phyloP scores from a whole-genome alignment of 2,113 vertebrate species.

The Silurus meridionalis region DNA sequence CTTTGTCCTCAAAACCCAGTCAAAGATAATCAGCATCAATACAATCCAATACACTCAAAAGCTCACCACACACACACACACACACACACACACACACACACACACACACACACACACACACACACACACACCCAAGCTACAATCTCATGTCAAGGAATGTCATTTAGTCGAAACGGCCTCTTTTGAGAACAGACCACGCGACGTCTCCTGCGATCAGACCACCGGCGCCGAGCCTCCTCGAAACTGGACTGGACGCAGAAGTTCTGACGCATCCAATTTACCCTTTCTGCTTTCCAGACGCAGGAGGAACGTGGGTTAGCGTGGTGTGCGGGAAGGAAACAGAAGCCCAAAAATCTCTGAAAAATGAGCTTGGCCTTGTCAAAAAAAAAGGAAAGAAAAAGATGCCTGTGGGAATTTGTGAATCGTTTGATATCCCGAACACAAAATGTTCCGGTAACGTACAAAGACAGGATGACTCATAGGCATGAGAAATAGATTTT shows the following conservation, averaged over 20 bases:
- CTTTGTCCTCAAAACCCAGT: conserved; percentile 50
- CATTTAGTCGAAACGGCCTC: conserved; percentile 41
- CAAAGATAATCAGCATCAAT: conserved; percentile 60
- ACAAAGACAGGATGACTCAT: conserved; percentile 15
- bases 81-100: conserved; percentile 35
- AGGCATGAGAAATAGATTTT: conserved; percentile 17
- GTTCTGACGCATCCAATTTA: conserved; percentile 55
- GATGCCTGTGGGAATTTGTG: not conserved
- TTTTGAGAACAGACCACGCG: conserved; percentile 30
- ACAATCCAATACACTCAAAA: conserved; percentile 46
- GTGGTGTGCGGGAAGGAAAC: not conserved
- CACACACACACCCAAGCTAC: not conserved
- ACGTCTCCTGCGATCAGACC: conserved; percentile 54
- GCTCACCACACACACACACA: conserved; percentile 19
- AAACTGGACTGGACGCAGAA: conserved; percentile 14
- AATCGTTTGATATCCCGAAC: not conserved
- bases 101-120: conserved; percentile 26
- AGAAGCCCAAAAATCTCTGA: not conserved
- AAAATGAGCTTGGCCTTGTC: conserved; percentile 7
- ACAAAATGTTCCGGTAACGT: not conserved
- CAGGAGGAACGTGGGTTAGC: not conserved
- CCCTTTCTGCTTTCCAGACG: conserved; percentile 23
- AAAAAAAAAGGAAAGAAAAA: not conserved
- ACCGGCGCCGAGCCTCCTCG: conserved; percentile 33
- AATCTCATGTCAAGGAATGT: conserved; percentile 34